Percentiles rank a stretch among this genome's conserved stretches.
These are phyloP conservation scores for Alsophila aescularia DNA, from an alignment of 2,888 invertebrate genomes.

Conservation along the genomic window DNA sequence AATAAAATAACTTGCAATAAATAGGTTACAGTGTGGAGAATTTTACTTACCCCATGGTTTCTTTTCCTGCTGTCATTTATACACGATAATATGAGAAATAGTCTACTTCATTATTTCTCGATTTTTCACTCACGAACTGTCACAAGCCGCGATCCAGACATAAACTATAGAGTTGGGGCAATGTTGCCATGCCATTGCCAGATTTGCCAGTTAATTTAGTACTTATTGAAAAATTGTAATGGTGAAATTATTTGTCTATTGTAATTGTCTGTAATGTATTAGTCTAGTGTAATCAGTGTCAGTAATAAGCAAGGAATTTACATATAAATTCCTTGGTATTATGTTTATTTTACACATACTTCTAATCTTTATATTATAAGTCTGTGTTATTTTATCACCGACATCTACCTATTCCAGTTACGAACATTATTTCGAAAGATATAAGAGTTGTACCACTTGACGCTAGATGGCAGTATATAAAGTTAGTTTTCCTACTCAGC, in stretches of 20 bases:
- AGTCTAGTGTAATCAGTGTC: too few relatives aligned
- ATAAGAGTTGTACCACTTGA: slow-evolving; percentile 10
- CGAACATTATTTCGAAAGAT: too few relatives aligned
- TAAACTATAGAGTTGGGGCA: slow-evolving; percentile 44
- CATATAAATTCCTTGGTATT: too few relatives aligned
- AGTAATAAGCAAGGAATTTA: too few relatives aligned
- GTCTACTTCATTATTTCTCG: slow-evolving; percentile 67
- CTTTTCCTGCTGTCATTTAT: slow-evolving; percentile 92
- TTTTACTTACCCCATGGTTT: slow-evolving; percentile 90
- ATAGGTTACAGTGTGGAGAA: slow-evolving; percentile 27
- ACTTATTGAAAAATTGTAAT: too few relatives aligned
- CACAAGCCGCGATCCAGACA: slow-evolving; percentile 62
- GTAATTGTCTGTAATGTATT: too few relatives aligned
- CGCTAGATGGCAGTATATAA: slow-evolving; percentile 9
- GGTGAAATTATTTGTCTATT: too few relatives aligned
- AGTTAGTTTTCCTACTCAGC: slow-evolving; percentile 11
- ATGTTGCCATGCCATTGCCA: slow-evolving; percentile 12
- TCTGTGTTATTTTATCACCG: too few relatives aligned
- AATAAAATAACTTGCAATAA: slow-evolving; percentile 23
- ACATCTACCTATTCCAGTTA: too few relatives aligned
- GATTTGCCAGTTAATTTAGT: too few relatives aligned
- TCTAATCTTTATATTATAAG: too few relatives aligned
- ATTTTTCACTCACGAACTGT: slow-evolving; percentile 64
- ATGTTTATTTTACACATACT: too few relatives aligned
- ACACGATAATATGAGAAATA: slow-evolving; percentile 71